Percentiles rank a stretch among this genome's conserved stretches.
Evolutionary conservation across 2,113 vertebrate species (phyloP).

Genomic region (Chlorodrepanis virens): DNA sequence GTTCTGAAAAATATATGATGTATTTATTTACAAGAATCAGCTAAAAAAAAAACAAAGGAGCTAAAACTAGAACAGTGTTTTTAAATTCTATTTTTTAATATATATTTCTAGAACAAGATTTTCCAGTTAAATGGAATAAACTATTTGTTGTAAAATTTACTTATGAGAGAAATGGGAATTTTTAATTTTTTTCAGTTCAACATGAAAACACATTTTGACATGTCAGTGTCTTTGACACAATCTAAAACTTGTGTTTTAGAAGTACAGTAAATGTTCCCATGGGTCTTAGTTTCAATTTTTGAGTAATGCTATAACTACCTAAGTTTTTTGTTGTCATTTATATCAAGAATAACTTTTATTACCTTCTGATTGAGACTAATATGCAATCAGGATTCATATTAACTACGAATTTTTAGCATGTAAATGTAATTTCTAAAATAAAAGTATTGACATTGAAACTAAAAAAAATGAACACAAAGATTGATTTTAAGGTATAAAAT

Average conservation of each 20-base stretch:
- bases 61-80: not conserved
- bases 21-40: not conserved
- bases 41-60: not conserved
- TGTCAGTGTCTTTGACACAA: not conserved
- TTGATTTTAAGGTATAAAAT: not conserved
- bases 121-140: not conserved
- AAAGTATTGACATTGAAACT: not conserved
- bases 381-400: not conserved
- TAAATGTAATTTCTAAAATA: not conserved
- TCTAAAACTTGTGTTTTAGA: not conserved
- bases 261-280: not conserved
- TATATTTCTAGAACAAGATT: not conserved
- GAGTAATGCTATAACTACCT: not conserved
- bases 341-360: not conserved
- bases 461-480: not conserved
- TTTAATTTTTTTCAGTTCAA: not conserved
- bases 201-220: not conserved
- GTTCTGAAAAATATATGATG: not conserved
- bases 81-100: not conserved
- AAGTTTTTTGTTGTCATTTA: not conserved
- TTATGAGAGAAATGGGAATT: rapidly evolving
- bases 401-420: not conserved
- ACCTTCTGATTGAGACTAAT: not conserved
- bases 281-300: not conserved
- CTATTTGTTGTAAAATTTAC: not conserved